Evolutionary conservation across 2,888 invertebrate species (phyloP), one percentile per base, ranked within the genome.

Genomic region (Ptilodon capucinus): DNA sequence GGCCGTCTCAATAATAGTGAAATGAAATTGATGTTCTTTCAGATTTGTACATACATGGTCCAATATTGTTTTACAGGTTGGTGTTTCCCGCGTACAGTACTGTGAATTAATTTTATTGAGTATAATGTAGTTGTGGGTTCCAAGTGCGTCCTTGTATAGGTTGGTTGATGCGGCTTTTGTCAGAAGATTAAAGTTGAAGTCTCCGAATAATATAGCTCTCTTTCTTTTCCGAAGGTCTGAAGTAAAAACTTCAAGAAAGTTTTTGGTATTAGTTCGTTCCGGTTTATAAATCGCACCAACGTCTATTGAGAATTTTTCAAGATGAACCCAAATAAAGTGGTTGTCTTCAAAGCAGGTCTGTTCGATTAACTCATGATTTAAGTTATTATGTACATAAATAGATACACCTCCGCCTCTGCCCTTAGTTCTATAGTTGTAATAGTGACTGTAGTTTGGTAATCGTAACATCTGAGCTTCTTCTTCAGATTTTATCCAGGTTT

Each of bases 1-100:
- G n/a, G n/a, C n/a, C n/a, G 66, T 60, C n/a, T 66, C 61, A 8
- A 60, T 50, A 9, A 60, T 44, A 43, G 18, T 25, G 7, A 38
- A n/a, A 16, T 47, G 41, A 18, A 47, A 44, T 5, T 11, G 9
- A 9, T 54, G 21, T 7, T 57, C 44, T 9, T 42, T 39, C 13
- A 60, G n/a, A 38, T 60, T 52, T 11, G 55, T 50, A 32, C 38
- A 46, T 3, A 56, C 38, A 43, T 63, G 55, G 18, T 62, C 61
- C 6, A 62, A 3, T 36, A 62, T 54, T 8, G 56, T 56, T 19
- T 48, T 54, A 2, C 48, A 54, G 2, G 42, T 50, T 0, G 5
- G 4, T 1, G 57, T 55, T 30, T 51, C 47, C 16, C 63, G 40
- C 3, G 57, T 60, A 14, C 44, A 45, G 35, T 57, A 46, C 1